Evolutionary conservation across 2,113 vertebrate species (phyloP).

Genomic region (Oncorhynchus keta): DNA sequence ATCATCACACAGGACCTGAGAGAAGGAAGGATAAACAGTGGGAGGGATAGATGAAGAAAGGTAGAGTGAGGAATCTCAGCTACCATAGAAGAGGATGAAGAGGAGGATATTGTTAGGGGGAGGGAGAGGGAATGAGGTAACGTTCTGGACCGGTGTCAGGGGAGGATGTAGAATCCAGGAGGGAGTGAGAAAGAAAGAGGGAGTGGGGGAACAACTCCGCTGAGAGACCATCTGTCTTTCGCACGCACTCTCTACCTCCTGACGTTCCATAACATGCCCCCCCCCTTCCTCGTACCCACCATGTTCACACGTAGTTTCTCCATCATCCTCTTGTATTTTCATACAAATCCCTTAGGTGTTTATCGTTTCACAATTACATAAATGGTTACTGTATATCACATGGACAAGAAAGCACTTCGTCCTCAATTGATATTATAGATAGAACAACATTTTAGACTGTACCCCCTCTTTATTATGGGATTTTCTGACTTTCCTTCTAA

Average conservation of each 20-base stretch:
- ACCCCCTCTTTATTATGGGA: not conserved
- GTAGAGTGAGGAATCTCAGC: not conserved
- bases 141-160: slow-evolving; percentile 64
- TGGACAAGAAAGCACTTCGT: not conserved
- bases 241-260: slow-evolving; percentile 51
- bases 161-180: slow-evolving; percentile 62
- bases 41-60: not conserved
- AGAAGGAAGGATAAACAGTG: not conserved
- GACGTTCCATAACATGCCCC: slow-evolving; percentile 47
- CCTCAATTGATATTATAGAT: not conserved
- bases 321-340: not conserved
- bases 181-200: slow-evolving; percentile 58
- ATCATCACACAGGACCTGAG: slow-evolving; percentile 49
- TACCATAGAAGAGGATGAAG: slow-evolving; percentile 14
- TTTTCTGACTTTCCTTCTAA: not conserved
- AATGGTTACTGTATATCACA: not conserved
- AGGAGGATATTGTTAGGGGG: not conserved
- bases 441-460: not conserved
- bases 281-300: slow-evolving; percentile 30
- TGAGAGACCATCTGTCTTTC: slow-evolving; percentile 79
- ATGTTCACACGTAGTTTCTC: slow-evolving; percentile 14
- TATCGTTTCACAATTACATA: not conserved
- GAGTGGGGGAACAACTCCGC: slow-evolving; percentile 72
- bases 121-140: slow-evolving; percentile 61
- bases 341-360: not conserved